These are phyloP conservation scores for Crioceris asparagi DNA, from an alignment of 2,888 invertebrate genomes.

Conservation along the genomic window DNA sequence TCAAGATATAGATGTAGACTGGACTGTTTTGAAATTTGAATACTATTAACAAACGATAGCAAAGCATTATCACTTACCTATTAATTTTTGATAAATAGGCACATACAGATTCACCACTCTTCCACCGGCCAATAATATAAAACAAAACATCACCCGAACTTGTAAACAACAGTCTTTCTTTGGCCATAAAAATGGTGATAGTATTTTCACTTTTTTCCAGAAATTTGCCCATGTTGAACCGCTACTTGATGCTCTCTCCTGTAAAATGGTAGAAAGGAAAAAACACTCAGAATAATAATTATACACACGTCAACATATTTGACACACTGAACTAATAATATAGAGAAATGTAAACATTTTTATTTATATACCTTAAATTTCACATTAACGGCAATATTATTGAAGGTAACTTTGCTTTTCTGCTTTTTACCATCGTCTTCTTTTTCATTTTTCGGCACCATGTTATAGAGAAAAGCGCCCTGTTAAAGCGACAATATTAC, in stretches of 20 bases:
- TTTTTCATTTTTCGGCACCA: conserved; percentile 4
- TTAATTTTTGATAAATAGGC: conserved; percentile 85
- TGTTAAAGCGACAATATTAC: too few species aligned
- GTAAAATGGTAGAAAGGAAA: conserved; percentile 5
- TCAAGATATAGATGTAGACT: too few species aligned
- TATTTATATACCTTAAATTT: conserved; percentile 25
- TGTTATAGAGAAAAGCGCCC: too few species aligned
- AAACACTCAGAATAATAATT: background rate
- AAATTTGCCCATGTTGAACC: conserved; percentile 76
- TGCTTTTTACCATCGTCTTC: conserved; percentile 10
- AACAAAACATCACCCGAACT: conserved; percentile 69
- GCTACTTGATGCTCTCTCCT: conserved; percentile 45
- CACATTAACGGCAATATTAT: conserved; percentile 27
- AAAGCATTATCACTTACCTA: conserved; percentile 64
- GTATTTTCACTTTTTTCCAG: conserved; percentile 63
- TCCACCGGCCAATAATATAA: conserved; percentile 64
- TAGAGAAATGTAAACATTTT: too few species aligned
- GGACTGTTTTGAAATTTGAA: too few species aligned
- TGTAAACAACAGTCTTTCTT: conserved; percentile 68
- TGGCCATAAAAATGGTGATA: conserved; percentile 93
- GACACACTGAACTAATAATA: too few species aligned
- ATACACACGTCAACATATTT: background rate
- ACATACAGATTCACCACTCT: conserved; percentile 83
- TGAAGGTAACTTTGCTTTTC: conserved; percentile 23
- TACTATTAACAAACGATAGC: too few species aligned